phyloP scores from a whole-genome alignment of 2,113 vertebrate genomes.

The Gymnogyps californianus region DNA sequence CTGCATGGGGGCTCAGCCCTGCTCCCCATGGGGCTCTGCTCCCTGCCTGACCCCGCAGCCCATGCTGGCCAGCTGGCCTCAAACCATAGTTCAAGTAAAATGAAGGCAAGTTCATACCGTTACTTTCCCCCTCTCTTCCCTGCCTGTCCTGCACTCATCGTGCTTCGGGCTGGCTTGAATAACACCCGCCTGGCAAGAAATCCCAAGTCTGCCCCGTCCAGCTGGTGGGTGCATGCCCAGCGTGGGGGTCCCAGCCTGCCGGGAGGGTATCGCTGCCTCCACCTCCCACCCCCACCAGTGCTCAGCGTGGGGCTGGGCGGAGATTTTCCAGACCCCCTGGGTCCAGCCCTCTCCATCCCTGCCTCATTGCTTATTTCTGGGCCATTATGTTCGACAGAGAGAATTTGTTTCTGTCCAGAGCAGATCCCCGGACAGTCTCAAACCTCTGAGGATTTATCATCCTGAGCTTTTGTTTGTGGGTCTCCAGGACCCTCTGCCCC shows the following conservation, averaged over 20 bases:
- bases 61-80: neutral
- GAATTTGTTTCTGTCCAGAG: constrained; percentile 42
- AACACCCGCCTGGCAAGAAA: neutral
- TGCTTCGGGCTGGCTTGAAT: neutral
- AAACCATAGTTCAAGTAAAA: neutral
- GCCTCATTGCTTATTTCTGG: constrained; percentile 38
- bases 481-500: constrained; percentile 27
- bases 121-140: neutral
- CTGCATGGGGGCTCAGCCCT: neutral
- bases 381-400: constrained; percentile 33
- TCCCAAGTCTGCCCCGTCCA: neutral
- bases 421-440: constrained; percentile 20
- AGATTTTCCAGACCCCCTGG: constrained; percentile 31
- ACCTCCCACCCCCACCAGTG: neutral
- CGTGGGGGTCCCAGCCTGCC: neutral
- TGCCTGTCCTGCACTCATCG: neutral
- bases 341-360: neutral
- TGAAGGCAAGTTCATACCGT: neutral
- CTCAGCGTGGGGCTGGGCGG: neutral
- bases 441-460: constrained; percentile 42
- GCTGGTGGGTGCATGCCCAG: neutral
- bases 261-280: accelerated
- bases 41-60: neutral
- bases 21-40: neutral
- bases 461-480: constrained; percentile 55